Conservation (phyloP, 2,797 vertebrate genomes). For the Mormyrops attenuatus region DNA sequence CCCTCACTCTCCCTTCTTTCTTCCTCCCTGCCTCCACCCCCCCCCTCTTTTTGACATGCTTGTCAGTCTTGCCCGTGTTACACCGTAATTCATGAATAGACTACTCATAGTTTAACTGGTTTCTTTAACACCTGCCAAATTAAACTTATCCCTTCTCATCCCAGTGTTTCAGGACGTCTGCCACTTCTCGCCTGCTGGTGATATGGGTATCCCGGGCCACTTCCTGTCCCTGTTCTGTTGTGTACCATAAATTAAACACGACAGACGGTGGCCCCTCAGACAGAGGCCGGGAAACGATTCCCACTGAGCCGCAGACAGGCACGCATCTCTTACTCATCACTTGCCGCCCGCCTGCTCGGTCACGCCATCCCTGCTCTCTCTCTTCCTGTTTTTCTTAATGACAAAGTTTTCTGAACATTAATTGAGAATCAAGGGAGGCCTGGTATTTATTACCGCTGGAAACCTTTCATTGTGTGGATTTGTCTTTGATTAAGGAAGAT, state of each 20-base stretch:
- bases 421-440: neutral
- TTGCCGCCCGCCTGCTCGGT: neutral
- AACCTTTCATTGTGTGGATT: neutral
- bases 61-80: neutral
- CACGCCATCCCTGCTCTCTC: neutral
- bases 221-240: neutral
- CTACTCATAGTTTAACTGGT: neutral
- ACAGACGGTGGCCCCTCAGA: neutral
- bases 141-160: neutral
- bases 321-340: neutral
- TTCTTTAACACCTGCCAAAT: neutral
- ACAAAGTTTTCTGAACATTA: neutral
- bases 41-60: neutral
- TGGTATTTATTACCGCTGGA: neutral
- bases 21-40: neutral
- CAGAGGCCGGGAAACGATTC: neutral
- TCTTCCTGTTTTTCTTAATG: neutral
- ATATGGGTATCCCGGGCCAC: neutral
- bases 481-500: neutral
- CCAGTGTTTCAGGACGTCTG: neutral
- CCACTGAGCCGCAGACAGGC: neutral
- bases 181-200: neutral
- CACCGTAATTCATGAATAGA: neutral
- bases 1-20: no score
- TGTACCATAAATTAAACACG: neutral